Conservation (phyloP, 2,888 invertebrate genomes). For the Micropterix aruncella region DNA sequence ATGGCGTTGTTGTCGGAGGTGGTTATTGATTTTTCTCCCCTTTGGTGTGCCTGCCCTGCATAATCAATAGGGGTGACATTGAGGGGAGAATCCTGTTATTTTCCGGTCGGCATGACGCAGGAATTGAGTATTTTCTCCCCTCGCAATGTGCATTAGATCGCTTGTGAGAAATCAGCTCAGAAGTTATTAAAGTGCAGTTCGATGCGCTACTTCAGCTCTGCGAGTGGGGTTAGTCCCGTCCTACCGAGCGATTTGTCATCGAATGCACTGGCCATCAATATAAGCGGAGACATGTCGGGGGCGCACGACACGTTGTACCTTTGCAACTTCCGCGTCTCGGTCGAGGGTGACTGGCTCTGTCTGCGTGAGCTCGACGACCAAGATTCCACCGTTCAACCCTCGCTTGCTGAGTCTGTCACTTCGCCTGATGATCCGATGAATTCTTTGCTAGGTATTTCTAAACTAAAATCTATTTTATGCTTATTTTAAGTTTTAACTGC, state of each 20-base stretch:
- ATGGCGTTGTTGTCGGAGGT: too few relatives aligned
- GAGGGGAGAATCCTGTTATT: too few relatives aligned
- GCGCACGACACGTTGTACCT: constrained; percentile 94
- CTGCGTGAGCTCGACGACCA: constrained; percentile 86
- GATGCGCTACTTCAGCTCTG: background rate
- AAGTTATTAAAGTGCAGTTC: too few relatives aligned
- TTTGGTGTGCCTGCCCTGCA: too few relatives aligned
- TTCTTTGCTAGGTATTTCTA: constrained; percentile 35
- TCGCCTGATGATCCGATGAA: constrained; percentile 47
- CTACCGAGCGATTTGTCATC: background rate
- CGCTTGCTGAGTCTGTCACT: constrained; percentile 46
- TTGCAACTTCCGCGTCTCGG: constrained; percentile 94
- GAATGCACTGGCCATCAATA: constrained; percentile 12
- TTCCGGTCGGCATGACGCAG: too few relatives aligned
- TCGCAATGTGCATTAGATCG: too few relatives aligned
- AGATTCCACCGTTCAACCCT: constrained; percentile 48
- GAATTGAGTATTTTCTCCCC: too few relatives aligned
- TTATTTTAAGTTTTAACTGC: constrained; percentile 2
- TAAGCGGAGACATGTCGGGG: constrained; percentile 57
- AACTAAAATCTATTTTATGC: too few relatives aligned
- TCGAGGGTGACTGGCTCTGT: constrained; percentile 95
- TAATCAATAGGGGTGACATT: too few relatives aligned
- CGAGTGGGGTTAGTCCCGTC: background rate
- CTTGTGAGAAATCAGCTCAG: too few relatives aligned
- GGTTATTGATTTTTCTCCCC: too few relatives aligned